Evolutionary conservation across 2,797 vertebrate species (phyloP).

Genomic region (Podargus strigoides): DNA sequence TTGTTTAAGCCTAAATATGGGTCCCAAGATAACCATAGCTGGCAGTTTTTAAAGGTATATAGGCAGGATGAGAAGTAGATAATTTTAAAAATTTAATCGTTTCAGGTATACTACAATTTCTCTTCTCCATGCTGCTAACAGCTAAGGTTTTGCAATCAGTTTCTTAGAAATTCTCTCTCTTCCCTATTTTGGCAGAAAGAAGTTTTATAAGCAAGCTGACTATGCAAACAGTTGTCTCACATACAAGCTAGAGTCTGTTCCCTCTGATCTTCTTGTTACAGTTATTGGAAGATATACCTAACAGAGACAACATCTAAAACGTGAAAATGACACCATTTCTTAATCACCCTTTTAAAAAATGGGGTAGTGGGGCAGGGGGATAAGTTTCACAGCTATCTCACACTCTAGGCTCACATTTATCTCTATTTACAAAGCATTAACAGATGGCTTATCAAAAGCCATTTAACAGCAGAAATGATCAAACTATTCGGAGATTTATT

Average conservation of each 20-base stretch:
- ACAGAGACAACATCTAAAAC: conserved; percentile 6
- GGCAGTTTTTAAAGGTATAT: neutral
- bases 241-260: neutral
- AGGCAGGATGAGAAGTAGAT: neutral
- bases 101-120: neutral
- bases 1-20: neutral
- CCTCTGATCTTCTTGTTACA: neutral
- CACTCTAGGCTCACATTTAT: conserved; percentile 33
- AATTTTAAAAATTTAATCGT: neutral
- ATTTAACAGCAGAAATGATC: conserved; percentile 37
- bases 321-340: neutral
- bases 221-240: neutral
- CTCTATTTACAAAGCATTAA: conserved; percentile 25
- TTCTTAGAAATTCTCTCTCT: neutral
- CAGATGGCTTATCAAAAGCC: conserved; percentile 49
- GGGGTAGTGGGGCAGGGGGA: neutral
- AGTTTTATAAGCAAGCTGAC: neutral
- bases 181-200: neutral
- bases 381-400: conserved; percentile 7
- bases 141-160: neutral
- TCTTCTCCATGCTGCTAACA: neutral
- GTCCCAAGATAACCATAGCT: neutral
- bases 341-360: conserved; percentile 1
- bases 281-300: neutral
- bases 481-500: neutral